phyloP scores from a whole-genome alignment of 35 echinoderm and acorn worm species.

The Strongylocentrotus purpuratus region DNA sequence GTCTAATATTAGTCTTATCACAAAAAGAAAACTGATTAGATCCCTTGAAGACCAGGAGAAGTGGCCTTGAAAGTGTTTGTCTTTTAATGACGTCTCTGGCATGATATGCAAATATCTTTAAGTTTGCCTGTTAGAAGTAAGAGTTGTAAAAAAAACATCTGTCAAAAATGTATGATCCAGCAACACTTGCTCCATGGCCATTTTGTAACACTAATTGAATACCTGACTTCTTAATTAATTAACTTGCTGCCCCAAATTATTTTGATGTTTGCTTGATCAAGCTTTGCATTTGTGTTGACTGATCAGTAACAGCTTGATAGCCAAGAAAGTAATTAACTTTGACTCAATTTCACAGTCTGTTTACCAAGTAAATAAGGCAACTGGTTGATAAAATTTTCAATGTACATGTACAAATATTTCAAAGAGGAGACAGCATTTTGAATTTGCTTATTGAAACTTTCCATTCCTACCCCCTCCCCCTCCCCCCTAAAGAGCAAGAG shows the following conservation, averaged over 20 bases:
- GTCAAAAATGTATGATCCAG: no score
- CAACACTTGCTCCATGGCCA: no score
- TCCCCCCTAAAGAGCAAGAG: no score
- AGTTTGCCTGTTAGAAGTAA: background rate
- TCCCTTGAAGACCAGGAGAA: background rate
- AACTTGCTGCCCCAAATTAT: background rate
- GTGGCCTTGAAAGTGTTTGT: slow-evolving; percentile 22
- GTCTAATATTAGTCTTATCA: background rate
- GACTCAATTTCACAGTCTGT: background rate
- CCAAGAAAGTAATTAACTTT: background rate
- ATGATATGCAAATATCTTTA: background rate
- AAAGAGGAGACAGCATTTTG: no score
- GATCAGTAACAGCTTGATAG: background rate
- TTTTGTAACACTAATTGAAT: no score
- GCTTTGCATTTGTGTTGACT: background rate
- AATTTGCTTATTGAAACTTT: no score
- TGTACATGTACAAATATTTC: background rate
- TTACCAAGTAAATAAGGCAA: background rate
- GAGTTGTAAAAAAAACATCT: no score
- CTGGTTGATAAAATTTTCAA: background rate
- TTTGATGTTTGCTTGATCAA: background rate
- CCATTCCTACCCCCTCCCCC: no score
- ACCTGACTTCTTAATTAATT: background rate
- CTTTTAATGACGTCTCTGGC: background rate
- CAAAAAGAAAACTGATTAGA: background rate